Evolutionary conservation across 2,797 vertebrate genomes (phyloP).

Genomic region (Clarias pachynema): DNA sequence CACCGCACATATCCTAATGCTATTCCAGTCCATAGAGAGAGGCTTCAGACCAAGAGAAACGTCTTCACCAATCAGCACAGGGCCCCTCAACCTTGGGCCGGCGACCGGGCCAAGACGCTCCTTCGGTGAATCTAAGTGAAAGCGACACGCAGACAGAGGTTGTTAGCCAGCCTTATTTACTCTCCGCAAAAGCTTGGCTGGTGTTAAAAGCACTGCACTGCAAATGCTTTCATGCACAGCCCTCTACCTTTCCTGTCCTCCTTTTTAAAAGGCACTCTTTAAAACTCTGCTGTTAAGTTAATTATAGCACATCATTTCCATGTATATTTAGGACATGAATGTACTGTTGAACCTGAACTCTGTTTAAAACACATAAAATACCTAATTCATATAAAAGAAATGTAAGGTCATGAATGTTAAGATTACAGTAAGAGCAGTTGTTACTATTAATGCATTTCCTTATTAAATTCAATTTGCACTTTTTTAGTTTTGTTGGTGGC

Average conservation of each 20-base stretch:
- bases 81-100: slow-evolving; percentile 75
- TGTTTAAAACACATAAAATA: neutral
- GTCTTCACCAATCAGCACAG: slow-evolving; percentile 76
- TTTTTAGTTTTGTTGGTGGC: too few species aligned
- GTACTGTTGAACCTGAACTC: neutral
- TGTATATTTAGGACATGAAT: neutral
- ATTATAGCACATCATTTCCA: neutral
- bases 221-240: slow-evolving; percentile 30
- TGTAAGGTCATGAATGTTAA: neutral
- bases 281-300: slow-evolving; percentile 14
- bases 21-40: slow-evolving; percentile 62
- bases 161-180: slow-evolving; percentile 75
- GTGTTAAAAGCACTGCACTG: slow-evolving; percentile 44
- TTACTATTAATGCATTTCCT: neutral
- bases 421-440: neutral
- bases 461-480: too few species aligned
- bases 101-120: slow-evolving; percentile 63
- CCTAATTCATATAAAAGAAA: neutral
- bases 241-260: neutral
- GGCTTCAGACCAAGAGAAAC: slow-evolving; percentile 68
- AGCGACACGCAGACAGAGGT: slow-evolving; percentile 74
- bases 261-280: slow-evolving; percentile 11
- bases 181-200: slow-evolving; percentile 51
- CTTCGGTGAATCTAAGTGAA: slow-evolving; percentile 70
- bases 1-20: slow-evolving; percentile 46